These are phyloP conservation scores for Dynastes maya DNA, from an alignment of 2,888 invertebrate species.

Conservation along the genomic window DNA sequence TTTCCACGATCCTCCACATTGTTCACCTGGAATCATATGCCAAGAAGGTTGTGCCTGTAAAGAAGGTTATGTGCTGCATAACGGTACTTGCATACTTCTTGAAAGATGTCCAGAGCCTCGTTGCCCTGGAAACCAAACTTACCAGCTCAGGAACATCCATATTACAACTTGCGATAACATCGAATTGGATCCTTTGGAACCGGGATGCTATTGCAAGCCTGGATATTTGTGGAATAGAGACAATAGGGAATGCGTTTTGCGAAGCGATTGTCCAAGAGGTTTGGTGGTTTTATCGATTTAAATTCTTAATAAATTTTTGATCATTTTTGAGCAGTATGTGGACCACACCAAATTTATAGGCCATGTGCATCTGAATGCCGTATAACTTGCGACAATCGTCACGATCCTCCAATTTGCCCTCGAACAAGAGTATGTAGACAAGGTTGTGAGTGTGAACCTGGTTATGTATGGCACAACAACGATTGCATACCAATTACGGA, in stretches of 20 bases:
- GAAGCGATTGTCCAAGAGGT: background rate
- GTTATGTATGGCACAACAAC: background rate
- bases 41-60: background rate
- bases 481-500: constrained; percentile 1
- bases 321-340: constrained; percentile 25
- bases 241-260: background rate
- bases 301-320: background rate
- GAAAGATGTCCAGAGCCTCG: background rate
- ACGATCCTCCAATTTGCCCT: background rate
- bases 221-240: constrained; percentile 3
- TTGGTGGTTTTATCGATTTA: too few relatives aligned
- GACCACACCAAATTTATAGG: constrained; percentile 43
- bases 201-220: constrained; percentile 14
- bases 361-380: constrained; percentile 25
- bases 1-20: background rate
- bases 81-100: background rate
- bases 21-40: background rate
- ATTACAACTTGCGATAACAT: constrained; percentile 24
- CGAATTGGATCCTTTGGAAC: background rate
- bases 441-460: constrained; percentile 8
- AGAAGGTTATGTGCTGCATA: background rate
- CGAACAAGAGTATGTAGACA: constrained; percentile 12
- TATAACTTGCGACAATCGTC: constrained; percentile 18
- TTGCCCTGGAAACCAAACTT: background rate
- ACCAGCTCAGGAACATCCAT: background rate